Evolutionary conservation across 2,113 vertebrate genomes (phyloP).

Genomic region (Calidris pygmaea): DNA sequence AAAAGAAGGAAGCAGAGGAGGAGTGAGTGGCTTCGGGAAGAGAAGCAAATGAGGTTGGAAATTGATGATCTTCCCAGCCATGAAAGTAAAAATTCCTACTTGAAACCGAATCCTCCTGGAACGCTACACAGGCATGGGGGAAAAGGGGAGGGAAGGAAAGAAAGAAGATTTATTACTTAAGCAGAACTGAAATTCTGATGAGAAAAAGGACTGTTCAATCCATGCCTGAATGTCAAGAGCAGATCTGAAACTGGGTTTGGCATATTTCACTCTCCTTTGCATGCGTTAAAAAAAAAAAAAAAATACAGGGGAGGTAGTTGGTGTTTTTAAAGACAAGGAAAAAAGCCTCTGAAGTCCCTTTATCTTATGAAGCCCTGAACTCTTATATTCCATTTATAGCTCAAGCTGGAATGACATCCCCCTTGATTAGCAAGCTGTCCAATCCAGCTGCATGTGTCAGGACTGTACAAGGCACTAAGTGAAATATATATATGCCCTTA

Average conservation of each 20-base stretch:
- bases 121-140: constrained; percentile 15
- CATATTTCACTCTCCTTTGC: constrained; percentile 33
- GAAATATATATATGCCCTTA: constrained; percentile 86
- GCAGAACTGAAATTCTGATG: constrained; percentile 66
- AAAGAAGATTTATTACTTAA: constrained; percentile 70
- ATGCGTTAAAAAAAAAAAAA: not conserved
- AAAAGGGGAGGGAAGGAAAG: not conserved
- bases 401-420: constrained; percentile 78
- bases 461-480: constrained; percentile 78
- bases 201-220: constrained; percentile 54
- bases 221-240: not conserved
- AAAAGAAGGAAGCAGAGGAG: constrained; percentile 63
- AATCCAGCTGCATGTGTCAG: constrained; percentile 82
- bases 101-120: constrained; percentile 73
- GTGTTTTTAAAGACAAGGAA: not conserved
- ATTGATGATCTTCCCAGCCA: constrained; percentile 51
- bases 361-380: constrained; percentile 73
- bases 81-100: constrained; percentile 70
- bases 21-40: not conserved
- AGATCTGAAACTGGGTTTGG: constrained; percentile 36
- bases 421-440: constrained; percentile 80
- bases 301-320: not conserved
- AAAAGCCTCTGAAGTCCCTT: constrained; percentile 41
- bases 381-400: constrained; percentile 86
- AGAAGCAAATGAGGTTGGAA: constrained; percentile 43